These are phyloP conservation scores for Streptopelia turtur DNA, from an alignment of 2,797 vertebrate genomes.

Conservation along the genomic window DNA sequence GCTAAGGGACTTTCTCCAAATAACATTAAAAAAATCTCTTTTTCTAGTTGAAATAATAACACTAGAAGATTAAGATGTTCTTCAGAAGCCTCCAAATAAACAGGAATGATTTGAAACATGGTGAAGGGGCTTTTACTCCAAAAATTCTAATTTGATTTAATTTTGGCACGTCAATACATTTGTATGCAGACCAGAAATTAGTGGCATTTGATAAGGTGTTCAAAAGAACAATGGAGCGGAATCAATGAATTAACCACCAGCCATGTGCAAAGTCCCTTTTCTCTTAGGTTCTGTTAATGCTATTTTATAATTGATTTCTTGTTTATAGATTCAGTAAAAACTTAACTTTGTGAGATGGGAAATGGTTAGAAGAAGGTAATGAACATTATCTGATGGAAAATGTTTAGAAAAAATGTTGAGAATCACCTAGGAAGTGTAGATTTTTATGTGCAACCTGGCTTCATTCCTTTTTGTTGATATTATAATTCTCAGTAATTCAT, in stretches of 20 bases:
- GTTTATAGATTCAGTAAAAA: conserved; percentile 21
- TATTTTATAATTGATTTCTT: conserved; percentile 36
- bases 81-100: conserved; percentile 42
- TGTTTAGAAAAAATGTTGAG: not conserved
- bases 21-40: conserved; percentile 47
- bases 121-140: not conserved
- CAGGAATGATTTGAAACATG: conserved; percentile 13
- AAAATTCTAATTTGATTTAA: conserved; percentile 37
- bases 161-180: conserved; percentile 7
- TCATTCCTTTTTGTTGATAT: not conserved
- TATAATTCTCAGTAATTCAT: not conserved
- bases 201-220: not conserved
- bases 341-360: not conserved
- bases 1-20: conserved; percentile 30
- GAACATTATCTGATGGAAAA: conserved; percentile 5
- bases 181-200: conserved; percentile 11
- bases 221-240: not conserved
- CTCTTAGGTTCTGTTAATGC: conserved; percentile 40
- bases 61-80: not conserved
- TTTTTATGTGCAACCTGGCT: not conserved
- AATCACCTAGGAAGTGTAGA: not conserved
- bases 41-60: conserved; percentile 39
- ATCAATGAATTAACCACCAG: not conserved
- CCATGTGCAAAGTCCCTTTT: conserved; percentile 12
- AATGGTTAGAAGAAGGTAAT: not conserved